Conservation (phyloP, 2,113 vertebrate species). For the Brachirus orientalis region DNA sequence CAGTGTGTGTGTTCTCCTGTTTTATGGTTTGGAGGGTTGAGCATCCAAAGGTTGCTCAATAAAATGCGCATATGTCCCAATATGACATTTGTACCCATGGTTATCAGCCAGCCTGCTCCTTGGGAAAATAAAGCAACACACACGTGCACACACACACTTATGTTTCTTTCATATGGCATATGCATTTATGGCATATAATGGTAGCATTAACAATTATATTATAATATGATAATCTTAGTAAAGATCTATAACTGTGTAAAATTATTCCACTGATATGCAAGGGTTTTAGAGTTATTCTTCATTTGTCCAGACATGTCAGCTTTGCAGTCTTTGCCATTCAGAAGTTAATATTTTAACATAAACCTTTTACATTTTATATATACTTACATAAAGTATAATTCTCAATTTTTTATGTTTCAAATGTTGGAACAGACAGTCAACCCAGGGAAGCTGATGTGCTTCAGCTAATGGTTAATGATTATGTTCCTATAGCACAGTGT, state of each 20-base stretch:
- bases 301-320: too few species aligned
- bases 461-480: neutral
- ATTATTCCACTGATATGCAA: too few species aligned
- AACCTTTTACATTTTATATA: too few species aligned
- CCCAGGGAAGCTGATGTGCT: neutral
- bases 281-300: too few species aligned
- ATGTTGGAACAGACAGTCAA: neutral
- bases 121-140: constrained; percentile 6
- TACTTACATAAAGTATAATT: neutral
- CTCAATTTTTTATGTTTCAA: neutral
- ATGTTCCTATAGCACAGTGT: neutral
- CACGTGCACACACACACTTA: too few species aligned
- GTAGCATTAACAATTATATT: too few species aligned
- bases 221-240: too few species aligned
- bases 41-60: constrained; percentile 57
- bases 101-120: constrained; percentile 41
- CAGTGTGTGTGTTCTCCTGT: constrained; percentile 19
- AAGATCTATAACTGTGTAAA: too few species aligned
- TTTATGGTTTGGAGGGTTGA: constrained; percentile 55
- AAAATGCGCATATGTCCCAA: constrained; percentile 53
- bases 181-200: too few species aligned
- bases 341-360: too few species aligned
- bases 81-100: constrained; percentile 52
- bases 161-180: too few species aligned
- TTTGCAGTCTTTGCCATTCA: too few species aligned